Evolutionary conservation across 2,888 invertebrate species (phyloP).

Genomic region (Drosophila meridiana): DNA sequence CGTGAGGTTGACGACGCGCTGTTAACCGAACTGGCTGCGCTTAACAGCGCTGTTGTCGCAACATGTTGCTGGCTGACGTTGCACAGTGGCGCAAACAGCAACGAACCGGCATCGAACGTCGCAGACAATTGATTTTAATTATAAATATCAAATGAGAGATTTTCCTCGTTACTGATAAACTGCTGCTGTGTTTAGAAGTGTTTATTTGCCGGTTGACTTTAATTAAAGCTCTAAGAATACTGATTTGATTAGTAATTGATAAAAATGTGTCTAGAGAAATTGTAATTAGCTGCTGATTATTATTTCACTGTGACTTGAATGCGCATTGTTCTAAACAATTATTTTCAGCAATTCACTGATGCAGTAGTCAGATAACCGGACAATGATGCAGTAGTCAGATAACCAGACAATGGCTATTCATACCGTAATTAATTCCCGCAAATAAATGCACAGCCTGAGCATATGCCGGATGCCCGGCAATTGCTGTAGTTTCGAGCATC

Average conservation of each 20-base stretch:
- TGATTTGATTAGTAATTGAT: neutral
- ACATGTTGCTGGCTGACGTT: slow-evolving; percentile 47
- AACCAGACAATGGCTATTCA: neutral
- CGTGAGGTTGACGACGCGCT: slow-evolving; percentile 38
- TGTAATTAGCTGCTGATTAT: neutral
- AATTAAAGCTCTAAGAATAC: neutral
- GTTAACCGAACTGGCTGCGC: slow-evolving; percentile 38
- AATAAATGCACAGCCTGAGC: neutral
- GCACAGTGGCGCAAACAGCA: slow-evolving; percentile 44
- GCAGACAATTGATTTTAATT: neutral
- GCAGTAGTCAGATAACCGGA: neutral
- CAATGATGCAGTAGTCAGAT: slow-evolving; percentile 5
- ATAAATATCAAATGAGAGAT: neutral
- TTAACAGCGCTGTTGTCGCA: slow-evolving; percentile 56
- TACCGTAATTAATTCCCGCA: neutral
- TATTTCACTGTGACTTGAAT: neutral
- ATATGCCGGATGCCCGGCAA: neutral
- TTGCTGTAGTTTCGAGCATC: neutral
- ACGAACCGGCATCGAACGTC: neutral
- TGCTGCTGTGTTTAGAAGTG: neutral
- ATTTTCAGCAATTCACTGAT: neutral
- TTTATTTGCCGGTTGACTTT: neutral
- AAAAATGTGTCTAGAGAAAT: neutral
- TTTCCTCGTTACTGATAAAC: neutral
- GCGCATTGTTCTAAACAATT: neutral